Base-by-base conservation (phyloP, 1,140 invertebrate genomes). In the Heliconius himera region DNA sequence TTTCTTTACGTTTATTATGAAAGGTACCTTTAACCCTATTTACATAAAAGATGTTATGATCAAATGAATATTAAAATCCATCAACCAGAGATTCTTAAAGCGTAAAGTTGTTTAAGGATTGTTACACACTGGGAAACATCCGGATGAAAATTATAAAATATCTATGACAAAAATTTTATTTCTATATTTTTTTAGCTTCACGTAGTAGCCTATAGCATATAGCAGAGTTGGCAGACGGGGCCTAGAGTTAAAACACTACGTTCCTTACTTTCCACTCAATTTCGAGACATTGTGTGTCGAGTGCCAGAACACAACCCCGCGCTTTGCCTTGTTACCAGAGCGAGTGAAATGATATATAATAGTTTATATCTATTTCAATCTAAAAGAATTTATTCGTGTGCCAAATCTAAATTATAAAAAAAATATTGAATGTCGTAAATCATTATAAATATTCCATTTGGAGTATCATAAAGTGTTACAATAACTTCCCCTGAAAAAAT, bases 41-140 rank as follows among this genome's bases (percentile, higher is more conserved):
- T 29, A 66, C 60, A 66, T 66, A 66, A 26, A 66, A 66, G n/a
- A 66, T 66, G n/a, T 66, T 26, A 66, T 26, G 70, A 36, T 36
- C 70, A 72, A 72, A 36, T 13, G 13, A 75, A 75, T 75, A 74
- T 60, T 33, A 29, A 66, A 75, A 60, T 33, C 18, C 56, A 66
- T 41, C 33, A 38, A 75, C 8, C 29, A 56, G 33, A 75, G 2
- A 41, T 41, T 75, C 20, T 22, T 33, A 56, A 66, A 66, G 60
- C 60, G n/a, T 66, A 66, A 66, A 66, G 22, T 29, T 66, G 22
- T 2, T 16, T 16, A 66, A 66, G 60, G 11, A 16, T 26, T 66
- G 9, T 22, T 66, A 26, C 60, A 16, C 60, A 66, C n/a, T 26
- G n/a, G 22, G 22, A 66, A 26, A 66, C 22, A 26, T 66, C n/a